Conservation (phyloP, 2,113 vertebrate species). For the Noctilio leporinus region DNA sequence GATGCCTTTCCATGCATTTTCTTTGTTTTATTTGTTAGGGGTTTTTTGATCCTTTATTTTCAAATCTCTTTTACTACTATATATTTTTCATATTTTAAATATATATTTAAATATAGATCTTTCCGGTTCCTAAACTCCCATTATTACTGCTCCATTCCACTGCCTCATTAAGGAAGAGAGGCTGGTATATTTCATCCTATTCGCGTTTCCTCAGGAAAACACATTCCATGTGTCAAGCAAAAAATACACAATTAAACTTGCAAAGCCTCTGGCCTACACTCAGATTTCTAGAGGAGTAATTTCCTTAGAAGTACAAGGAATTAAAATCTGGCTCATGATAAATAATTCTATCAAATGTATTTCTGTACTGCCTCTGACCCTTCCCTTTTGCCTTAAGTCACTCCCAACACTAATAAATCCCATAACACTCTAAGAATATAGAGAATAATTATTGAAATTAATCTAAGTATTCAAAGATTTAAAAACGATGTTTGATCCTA, state of each 20-base stretch:
- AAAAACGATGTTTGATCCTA: background rate
- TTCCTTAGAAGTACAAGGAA: constrained; percentile 34
- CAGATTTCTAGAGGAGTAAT: background rate
- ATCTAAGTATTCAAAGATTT: background rate
- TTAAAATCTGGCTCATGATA: constrained; percentile 29
- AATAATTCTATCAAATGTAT: constrained; percentile 15
- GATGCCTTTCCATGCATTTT: background rate
- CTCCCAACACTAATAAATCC: constrained; percentile 25
- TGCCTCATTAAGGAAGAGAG: background rate
- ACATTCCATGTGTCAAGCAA: background rate
- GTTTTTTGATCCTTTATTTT: background rate
- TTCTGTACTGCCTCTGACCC: constrained; percentile 9
- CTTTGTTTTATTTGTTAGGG: background rate
- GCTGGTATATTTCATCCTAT: background rate
- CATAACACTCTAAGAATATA: background rate
- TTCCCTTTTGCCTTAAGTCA: background rate
- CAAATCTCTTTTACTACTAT: background rate
- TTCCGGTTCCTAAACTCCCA: background rate
- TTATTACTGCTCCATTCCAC: background rate
- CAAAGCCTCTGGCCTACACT: background rate
- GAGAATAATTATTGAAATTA: background rate
- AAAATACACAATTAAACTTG: constrained; percentile 4
- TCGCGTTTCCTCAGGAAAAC: constrained; percentile 1
- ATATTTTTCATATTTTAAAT: no score
- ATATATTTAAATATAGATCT: background rate